Evolutionary conservation across 1,140 invertebrate species (phyloP).

Genomic region (Aricia agestis): DNA sequence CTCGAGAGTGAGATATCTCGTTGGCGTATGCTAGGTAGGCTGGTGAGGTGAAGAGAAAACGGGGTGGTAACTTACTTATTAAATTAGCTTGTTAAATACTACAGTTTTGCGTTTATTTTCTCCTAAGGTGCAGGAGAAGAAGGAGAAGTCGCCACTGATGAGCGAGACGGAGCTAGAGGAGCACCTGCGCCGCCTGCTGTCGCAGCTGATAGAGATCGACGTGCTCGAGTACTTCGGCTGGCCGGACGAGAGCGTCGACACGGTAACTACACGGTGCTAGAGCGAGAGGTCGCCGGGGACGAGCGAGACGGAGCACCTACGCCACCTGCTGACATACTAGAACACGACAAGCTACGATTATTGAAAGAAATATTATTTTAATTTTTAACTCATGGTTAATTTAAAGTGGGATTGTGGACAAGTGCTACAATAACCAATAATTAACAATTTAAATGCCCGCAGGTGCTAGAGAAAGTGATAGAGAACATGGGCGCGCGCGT

Average conservation of each 20-base stretch:
- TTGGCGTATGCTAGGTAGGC: too few species aligned
- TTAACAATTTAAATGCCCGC: not conserved
- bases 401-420: too few species aligned
- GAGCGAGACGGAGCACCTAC: conserved; percentile 35
- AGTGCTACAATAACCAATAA: not conserved
- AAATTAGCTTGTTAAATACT: too few species aligned
- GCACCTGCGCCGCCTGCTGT: conserved; percentile 47
- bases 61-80: too few species aligned
- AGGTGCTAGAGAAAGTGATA: conserved; percentile 62
- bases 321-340: too few species aligned
- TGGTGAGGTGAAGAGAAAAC: too few species aligned
- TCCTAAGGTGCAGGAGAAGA: not conserved
- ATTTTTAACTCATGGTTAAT: too few species aligned
- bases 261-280: conserved; percentile 32
- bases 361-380: too few species aligned
- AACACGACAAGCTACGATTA: too few species aligned
- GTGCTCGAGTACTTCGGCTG: conserved; percentile 55
- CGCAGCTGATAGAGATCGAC: conserved; percentile 53
- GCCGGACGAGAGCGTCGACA: conserved; percentile 51
- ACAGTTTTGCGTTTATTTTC: too few species aligned
- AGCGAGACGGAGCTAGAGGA: conserved; percentile 52
- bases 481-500: conserved; percentile 50
- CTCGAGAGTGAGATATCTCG: too few species aligned
- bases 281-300: conserved; percentile 34
- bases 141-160: conserved; percentile 38